Percentiles rank a stretch among this genome's conserved stretches.
Conservation (phyloP, 2,888 invertebrate genomes). For the Erebia palarica region DNA sequence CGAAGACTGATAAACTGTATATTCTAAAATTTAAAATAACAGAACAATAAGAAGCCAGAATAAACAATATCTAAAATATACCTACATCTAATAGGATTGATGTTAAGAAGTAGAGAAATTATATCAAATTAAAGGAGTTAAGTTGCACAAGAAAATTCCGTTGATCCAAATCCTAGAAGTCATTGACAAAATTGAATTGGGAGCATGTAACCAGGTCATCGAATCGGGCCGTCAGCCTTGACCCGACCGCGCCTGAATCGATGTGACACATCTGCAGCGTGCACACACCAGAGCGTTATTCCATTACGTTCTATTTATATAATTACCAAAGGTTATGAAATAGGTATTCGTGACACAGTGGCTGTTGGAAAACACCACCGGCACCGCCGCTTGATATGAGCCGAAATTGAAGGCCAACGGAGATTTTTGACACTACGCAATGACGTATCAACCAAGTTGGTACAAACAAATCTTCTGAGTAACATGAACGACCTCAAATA, state of each 20-base stretch:
- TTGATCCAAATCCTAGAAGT: constrained; percentile 33
- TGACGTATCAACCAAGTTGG: background rate
- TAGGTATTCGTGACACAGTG: constrained; percentile 14
- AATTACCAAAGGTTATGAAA: constrained; percentile 41
- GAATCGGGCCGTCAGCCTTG: constrained; percentile 57
- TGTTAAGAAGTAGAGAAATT: no score
- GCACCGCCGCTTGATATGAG: background rate
- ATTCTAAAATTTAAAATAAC: background rate
- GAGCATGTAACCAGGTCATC: constrained; percentile 64
- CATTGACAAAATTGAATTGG: constrained; percentile 46
- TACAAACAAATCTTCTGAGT: background rate
- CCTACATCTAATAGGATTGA: no score
- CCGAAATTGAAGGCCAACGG: constrained; percentile 2
- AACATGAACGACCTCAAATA: background rate
- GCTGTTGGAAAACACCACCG: constrained; percentile 20
- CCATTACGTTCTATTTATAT: constrained; percentile 39
- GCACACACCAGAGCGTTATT: constrained; percentile 25
- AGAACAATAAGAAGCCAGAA: background rate
- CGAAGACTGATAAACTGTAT: constrained; percentile 6
- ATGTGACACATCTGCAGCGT: constrained; percentile 46
- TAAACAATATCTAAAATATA: no score
- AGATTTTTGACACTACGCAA: constrained; percentile 11
- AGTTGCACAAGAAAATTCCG: background rate
- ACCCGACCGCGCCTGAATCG: constrained; percentile 53
- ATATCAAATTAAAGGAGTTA: no score